Base-by-base conservation (phyloP, 1,140 invertebrate species). In the Hyphantria cunea region DNA sequence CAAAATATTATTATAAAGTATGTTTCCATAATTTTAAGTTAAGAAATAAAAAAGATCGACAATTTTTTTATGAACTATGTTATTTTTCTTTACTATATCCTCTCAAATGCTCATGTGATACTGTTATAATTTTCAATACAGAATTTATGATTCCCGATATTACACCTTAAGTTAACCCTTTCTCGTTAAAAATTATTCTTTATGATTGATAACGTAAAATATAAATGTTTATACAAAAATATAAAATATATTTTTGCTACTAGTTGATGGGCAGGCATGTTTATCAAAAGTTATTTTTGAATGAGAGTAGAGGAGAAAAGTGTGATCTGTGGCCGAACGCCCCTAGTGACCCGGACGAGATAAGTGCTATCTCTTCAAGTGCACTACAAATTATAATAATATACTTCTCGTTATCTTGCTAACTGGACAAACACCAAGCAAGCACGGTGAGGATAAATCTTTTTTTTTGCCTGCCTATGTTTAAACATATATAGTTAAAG, bases 1-100 rank as follows among this genome's bases (percentile, higher is more conserved):
- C 70, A 64, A 69, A 69, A 69, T 75, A 55, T 67, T 66, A 68
- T 67, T 64, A 41, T 68, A n/a, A 54, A 60, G 48, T 66, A 61
- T 66, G 14, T 33, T 15, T 62, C 14, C 33, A 53, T 60, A 52
- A 37, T 53, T 31, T 62, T 62, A 53, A 39, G 42, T 50, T 45
- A 62, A 44, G 50, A 17, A 60, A 60, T 60, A 58, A 60, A 58
- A 60, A 13, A 49, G 15, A 15, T 58, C 55, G 54, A 58, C 17
- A 51, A 51, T 60, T 60, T 51, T 59, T 25, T 25, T 25, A 25
- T 47, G 25, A 60, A 50, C 45, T 50, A 10, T 32, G 33, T 47
- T 47, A 4, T n/a, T 47, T 47, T 50, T 42, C 32, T 9, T 44
- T 39, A 2, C 2, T 39, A 39, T 3, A 39, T 39, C 37, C n/a